These are phyloP conservation scores for Sclerodermus sp. DNA, from an alignment of 2,888 invertebrate genomes.

Conservation along the genomic window DNA sequence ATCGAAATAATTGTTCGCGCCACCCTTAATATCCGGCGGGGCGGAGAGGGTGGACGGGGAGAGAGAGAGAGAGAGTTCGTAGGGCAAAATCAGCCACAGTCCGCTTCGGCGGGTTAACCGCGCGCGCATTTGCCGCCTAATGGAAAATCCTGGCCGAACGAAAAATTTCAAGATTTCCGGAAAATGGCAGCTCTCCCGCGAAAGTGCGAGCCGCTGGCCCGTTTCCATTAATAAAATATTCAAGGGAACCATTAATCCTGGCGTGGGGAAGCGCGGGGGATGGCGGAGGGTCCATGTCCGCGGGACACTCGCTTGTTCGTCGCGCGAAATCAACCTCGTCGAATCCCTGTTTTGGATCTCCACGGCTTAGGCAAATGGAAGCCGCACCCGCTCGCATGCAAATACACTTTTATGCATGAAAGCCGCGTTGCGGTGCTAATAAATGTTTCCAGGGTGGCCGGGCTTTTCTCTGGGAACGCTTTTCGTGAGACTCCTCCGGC, in stretches of 20 bases:
- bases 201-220: slow-evolving; percentile 1
- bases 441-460: slow-evolving; percentile 33
- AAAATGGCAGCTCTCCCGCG: too few species aligned
- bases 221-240: slow-evolving; percentile 44
- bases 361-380: slow-evolving; percentile 46
- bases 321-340: slow-evolving; percentile 33
- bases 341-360: slow-evolving; percentile 34
- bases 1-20: slow-evolving; percentile 49
- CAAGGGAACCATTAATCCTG: slow-evolving; percentile 41
- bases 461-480: slow-evolving; percentile 10
- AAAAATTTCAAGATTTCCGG: too few species aligned
- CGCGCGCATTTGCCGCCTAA: too few species aligned
- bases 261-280: neutral
- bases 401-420: slow-evolving; percentile 36
- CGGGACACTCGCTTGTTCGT: slow-evolving; percentile 5
- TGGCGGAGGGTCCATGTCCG: neutral
- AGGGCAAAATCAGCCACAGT: too few species aligned
- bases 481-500: slow-evolving; percentile 18
- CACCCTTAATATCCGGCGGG: slow-evolving; percentile 26
- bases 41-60: slow-evolving; percentile 3
- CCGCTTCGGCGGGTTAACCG: too few species aligned
- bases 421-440: slow-evolving; percentile 28
- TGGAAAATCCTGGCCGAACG: too few species aligned
- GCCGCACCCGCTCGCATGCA: slow-evolving; percentile 34
- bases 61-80: slow-evolving; percentile 1